These are phyloP conservation scores for Paramuricea clavata DNA, from an alignment of 92 coral and sea anemone species.

Conservation along the genomic window DNA sequence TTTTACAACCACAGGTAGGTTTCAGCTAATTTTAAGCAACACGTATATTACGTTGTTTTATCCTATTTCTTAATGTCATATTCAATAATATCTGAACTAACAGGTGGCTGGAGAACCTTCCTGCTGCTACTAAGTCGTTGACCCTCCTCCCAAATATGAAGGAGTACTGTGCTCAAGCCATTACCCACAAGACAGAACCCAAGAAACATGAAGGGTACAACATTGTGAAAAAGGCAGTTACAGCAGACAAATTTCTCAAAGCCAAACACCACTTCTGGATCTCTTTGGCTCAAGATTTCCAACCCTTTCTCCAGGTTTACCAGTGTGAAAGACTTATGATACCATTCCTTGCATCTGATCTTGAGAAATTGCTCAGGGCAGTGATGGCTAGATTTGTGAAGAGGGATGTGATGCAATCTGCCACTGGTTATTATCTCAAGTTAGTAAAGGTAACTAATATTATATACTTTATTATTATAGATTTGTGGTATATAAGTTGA, in stretches of 20 bases:
- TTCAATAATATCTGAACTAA: constrained; percentile 27
- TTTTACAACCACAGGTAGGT: constrained; percentile 73
- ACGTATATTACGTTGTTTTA: constrained; percentile 25
- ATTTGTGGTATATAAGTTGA: not conserved
- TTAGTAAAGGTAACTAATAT: constrained; percentile 42
- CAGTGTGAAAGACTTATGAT: constrained; percentile 68
- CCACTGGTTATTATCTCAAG: constrained; percentile 60
- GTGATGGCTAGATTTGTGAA: constrained; percentile 77
- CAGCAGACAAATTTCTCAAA: constrained; percentile 74
- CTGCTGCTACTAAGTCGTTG: constrained; percentile 75
- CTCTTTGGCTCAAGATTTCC: constrained; percentile 80
- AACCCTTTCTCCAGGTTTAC: constrained; percentile 73
- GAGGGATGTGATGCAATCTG: constrained; percentile 58
- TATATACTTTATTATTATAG: not conserved
- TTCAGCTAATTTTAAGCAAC: too few species aligned
- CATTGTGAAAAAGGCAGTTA: constrained; percentile 71
- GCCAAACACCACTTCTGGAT: constrained; percentile 86
- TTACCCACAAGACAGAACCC: constrained; percentile 74
- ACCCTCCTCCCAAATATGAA: constrained; percentile 63
- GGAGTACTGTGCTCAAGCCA: constrained; percentile 77
- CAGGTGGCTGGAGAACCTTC: constrained; percentile 83
- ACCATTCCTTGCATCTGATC: constrained; percentile 81
- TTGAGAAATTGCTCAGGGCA: constrained; percentile 71
- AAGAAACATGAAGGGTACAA: constrained; percentile 80
- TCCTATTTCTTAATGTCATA: constrained; percentile 24